Evolutionary conservation across 2,888 invertebrate genomes (phyloP).

Genomic region (Drosophila melanosoma): DNA sequence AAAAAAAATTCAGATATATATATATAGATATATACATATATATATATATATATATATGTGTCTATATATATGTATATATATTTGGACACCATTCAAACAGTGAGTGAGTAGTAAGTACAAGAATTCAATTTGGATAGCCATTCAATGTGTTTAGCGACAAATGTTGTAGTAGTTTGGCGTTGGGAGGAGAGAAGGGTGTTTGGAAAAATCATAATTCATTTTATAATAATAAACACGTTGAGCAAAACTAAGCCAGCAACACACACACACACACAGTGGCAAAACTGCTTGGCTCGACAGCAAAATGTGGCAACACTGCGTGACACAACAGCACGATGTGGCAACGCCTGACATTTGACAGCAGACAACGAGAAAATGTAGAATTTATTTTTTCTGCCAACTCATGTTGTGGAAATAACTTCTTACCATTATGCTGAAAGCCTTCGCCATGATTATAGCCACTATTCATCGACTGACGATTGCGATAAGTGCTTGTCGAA

Average conservation of each 20-base stretch:
- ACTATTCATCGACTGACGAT: constrained; percentile 58
- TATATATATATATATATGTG: neutral
- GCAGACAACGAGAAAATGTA: neutral
- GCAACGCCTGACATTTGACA: neutral
- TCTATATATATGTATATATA: constrained; percentile 3
- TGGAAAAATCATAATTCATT: neutral
- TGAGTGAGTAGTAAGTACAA: constrained; percentile 77
- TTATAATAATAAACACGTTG: neutral
- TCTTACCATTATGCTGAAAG: constrained; percentile 69
- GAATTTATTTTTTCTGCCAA: constrained; percentile 15
- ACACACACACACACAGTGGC: neutral
- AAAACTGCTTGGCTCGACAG: neutral
- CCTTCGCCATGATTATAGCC: constrained; percentile 37
- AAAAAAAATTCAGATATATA: constrained; percentile 14
- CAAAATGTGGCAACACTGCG: neutral
- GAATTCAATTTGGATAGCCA: constrained; percentile 71
- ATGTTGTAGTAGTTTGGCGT: constrained; percentile 57
- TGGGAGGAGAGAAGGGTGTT: neutral
- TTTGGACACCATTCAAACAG: constrained; percentile 67
- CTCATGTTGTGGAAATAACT: constrained; percentile 9
- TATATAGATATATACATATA: constrained; percentile 4
- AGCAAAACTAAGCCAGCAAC: constrained; percentile 4
- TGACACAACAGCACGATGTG: neutral
- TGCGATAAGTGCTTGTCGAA: constrained; percentile 55
- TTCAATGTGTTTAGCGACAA: constrained; percentile 75